phyloP scores from a whole-genome alignment of 2,113 vertebrate genomes.

The Pantherophis guttatus region DNA sequence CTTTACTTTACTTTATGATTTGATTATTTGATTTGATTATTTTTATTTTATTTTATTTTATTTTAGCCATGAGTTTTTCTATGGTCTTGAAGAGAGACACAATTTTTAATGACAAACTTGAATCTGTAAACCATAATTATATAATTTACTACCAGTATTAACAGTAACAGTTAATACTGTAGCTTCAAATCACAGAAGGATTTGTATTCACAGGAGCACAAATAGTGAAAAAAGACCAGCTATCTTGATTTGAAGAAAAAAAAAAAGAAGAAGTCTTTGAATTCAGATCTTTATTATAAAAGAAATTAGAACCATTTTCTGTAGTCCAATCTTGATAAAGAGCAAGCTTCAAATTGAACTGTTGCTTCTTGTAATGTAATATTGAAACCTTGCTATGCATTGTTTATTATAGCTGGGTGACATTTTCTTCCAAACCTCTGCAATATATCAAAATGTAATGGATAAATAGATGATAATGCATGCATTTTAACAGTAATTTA shows the following conservation, averaged over 20 bases:
- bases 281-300: slow-evolving; percentile 8
- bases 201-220: background rate
- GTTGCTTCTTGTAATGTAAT: background rate
- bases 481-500: slow-evolving; percentile 21
- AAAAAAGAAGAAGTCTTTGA: background rate
- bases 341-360: slow-evolving; percentile 23
- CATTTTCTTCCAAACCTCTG: slow-evolving; percentile 33
- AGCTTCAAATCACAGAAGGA: background rate
- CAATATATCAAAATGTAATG: slow-evolving; percentile 20
- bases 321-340: slow-evolving; percentile 17
- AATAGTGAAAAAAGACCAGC: slow-evolving; percentile 33
- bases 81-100: background rate
- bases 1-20: no score
- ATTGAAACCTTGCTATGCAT: background rate
- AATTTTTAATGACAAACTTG: background rate
- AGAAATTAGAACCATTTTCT: background rate
- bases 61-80: background rate
- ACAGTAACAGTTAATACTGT: background rate
- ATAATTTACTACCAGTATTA: background rate
- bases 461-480: slow-evolving; percentile 25
- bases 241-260: background rate
- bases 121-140: background rate
- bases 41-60: background rate
- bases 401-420: slow-evolving; percentile 23
- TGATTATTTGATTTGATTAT: no score